Evolutionary conservation across 2,113 vertebrate species (phyloP).

Genomic region (Shinisaurus crocodilurus): DNA sequence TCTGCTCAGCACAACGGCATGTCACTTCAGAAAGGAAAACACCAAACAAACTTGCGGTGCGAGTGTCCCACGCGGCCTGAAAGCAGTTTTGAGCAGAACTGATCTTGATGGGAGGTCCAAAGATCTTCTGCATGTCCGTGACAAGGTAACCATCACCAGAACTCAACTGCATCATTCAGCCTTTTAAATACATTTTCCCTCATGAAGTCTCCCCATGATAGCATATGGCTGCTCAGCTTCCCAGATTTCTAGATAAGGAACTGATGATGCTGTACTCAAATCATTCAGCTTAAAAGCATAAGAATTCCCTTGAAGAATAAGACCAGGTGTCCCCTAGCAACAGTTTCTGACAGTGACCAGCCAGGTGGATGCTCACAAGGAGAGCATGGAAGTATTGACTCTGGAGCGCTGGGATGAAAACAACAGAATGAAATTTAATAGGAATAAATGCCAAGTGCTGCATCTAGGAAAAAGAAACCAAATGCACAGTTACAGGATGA

Average conservation of each 20-base stretch:
- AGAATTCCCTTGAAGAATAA: not conserved
- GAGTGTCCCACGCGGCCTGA: not conserved
- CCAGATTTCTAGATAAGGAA: not conserved
- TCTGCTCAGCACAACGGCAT: conserved; percentile 1
- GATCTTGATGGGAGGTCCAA: not conserved
- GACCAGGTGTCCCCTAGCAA: not conserved
- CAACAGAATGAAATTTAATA: no score
- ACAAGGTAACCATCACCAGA: not conserved
- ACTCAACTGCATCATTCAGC: not conserved
- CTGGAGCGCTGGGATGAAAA: no score
- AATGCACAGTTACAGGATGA: no score
- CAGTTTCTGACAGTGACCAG: not conserved
- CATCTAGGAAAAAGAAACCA: no score
- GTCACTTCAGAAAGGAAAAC: not conserved
- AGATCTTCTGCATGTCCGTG: not conserved
- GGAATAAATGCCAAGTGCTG: no score
- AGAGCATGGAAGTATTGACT: not conserved
- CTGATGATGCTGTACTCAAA: not conserved
- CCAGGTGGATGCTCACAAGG: no score
- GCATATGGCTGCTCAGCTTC: not conserved
- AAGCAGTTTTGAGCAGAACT: not conserved
- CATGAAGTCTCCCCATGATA: not conserved
- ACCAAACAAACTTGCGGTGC: not conserved
- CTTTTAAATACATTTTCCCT: not conserved
- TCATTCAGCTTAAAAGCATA: not conserved